Percentiles rank a stretch among this genome's conserved stretches.
Evolutionary conservation across 2,797 vertebrate genomes (phyloP).

Genomic region (Novumbra hubbsi): DNA sequence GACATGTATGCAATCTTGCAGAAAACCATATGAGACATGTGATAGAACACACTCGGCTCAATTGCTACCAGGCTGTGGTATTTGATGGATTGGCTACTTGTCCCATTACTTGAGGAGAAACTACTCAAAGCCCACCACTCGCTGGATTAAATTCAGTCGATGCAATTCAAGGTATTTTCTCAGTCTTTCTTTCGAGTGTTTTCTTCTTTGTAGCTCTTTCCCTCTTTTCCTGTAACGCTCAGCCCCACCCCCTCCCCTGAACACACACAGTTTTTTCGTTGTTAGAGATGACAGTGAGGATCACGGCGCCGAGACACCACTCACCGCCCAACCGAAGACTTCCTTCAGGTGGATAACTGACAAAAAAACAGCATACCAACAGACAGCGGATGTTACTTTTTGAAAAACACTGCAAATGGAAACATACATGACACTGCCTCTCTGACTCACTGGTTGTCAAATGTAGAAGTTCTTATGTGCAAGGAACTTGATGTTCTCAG

Average conservation of each 20-base stretch:
- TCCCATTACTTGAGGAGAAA: background rate
- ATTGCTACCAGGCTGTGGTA: background rate
- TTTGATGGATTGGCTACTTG: background rate
- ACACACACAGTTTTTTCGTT: constrained; percentile 73
- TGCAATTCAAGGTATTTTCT: constrained; percentile 25
- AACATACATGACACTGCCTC: background rate
- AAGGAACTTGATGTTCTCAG: too few relatives aligned
- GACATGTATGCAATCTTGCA: background rate
- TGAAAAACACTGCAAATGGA: background rate
- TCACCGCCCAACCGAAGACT: constrained; percentile 28
- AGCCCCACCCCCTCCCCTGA: constrained; percentile 64
- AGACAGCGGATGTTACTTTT: background rate
- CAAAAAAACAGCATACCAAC: constrained; percentile 10
- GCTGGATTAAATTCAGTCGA: constrained; percentile 6
- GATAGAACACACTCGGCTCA: background rate
- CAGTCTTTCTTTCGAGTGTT: constrained; percentile 54
- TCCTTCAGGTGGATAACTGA: constrained; percentile 42
- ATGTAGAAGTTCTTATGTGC: background rate
- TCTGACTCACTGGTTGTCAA: background rate
- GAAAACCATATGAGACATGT: constrained; percentile 1
- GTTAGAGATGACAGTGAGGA: constrained; percentile 71
- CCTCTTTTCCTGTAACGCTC: constrained; percentile 63
- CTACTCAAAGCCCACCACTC: background rate
- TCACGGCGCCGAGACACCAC: constrained; percentile 63
- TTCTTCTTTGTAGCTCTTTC: constrained; percentile 53